Evolutionary conservation across 2,113 vertebrate genomes (phyloP).

Genomic region (Tinamus guttatus): DNA sequence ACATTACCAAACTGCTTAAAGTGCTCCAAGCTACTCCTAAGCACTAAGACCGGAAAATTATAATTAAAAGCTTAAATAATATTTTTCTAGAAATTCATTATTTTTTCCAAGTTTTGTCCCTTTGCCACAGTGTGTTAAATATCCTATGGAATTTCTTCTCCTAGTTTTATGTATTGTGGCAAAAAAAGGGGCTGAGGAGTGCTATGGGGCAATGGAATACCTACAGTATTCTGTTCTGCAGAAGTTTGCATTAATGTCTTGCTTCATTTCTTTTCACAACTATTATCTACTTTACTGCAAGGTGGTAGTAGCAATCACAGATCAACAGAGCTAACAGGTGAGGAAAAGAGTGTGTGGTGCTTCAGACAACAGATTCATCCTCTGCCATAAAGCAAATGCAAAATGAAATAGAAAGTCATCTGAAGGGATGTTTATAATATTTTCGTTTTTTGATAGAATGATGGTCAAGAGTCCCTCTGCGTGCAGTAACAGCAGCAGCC

Average conservation of each 20-base stretch:
- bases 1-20: neutral
- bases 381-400: neutral
- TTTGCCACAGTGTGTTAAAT: fast-evolving
- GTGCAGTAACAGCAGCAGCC: fast-evolving
- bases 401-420: neutral
- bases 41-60: neutral
- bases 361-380: neutral
- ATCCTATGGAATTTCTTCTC: neutral
- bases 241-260: no score
- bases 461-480: neutral
- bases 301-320: no score
- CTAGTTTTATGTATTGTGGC: neutral
- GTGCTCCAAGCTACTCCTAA: neutral
- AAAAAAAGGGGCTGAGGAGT: neutral
- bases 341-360: neutral
- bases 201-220: neutral
- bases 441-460: neutral
- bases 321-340: no score
- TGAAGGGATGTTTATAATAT: neutral
- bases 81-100: neutral
- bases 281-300: no score
- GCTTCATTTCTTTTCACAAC: no score
- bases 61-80: neutral
- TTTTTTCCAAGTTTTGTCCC: neutral
- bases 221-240: no score